Conservation (phyloP, 2,888 invertebrate genomes). For the Drepana falcataria region DNA sequence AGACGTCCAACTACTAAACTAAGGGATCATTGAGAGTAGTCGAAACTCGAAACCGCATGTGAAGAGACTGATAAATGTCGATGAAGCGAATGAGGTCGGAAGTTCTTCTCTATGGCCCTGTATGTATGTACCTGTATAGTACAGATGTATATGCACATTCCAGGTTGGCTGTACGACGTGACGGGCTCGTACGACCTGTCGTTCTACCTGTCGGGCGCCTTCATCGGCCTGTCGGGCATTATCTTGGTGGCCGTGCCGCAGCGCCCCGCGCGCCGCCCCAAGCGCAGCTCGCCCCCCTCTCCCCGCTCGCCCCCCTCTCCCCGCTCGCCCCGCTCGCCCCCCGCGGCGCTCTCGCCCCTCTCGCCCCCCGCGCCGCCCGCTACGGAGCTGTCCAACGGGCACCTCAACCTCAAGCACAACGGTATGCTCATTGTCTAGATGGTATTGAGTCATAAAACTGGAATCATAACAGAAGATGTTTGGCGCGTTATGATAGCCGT, state of each 20-base stretch:
- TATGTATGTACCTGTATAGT: neutral
- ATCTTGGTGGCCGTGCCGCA: constrained; percentile 69
- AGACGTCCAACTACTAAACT: no score
- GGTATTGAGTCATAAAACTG: no score
- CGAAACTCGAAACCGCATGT: no score
- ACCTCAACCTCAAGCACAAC: constrained; percentile 26
- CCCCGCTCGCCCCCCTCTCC: neutral
- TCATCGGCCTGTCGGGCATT: constrained; percentile 86
- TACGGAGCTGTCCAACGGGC: constrained; percentile 42
- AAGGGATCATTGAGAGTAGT: no score
- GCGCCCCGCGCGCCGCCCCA: constrained; percentile 10
- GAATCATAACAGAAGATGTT: no score
- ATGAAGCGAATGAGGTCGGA: no score
- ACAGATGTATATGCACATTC: constrained; percentile 24
- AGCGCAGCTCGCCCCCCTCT: neutral
- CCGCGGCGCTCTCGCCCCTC: constrained; percentile 95
- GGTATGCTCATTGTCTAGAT: constrained; percentile 29
- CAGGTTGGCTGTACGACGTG: constrained; percentile 90
- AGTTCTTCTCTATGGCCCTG: no score
- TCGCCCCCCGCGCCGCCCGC: constrained; percentile 96
- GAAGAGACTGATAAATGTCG: no score
- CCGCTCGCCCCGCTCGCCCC: constrained; percentile 95
- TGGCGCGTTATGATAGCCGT: no score
- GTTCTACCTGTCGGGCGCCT: constrained; percentile 89
- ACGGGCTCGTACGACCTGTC: constrained; percentile 87